Percentiles rank a stretch among this genome's conserved stretches.
phyloP scores from a whole-genome alignment of 1,140 invertebrate genomes.

The Eumeta japonica region DNA sequence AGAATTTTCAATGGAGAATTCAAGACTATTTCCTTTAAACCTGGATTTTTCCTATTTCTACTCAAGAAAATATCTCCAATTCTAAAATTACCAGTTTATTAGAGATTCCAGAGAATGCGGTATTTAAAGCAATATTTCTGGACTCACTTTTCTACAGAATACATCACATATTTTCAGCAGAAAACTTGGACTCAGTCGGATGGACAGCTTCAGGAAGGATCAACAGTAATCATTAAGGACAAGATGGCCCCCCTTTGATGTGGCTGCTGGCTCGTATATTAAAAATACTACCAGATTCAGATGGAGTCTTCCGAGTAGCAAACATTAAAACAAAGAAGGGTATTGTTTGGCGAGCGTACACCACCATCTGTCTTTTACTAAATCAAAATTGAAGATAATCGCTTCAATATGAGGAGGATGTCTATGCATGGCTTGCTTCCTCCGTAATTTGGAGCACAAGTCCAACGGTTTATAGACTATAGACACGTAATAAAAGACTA shows the following conservation, averaged over 20 bases:
- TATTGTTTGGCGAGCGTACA: background rate
- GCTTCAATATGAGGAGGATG: too few relatives aligned
- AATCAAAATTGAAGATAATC: too few relatives aligned
- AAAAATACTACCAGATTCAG: constrained; percentile 6
- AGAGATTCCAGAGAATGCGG: constrained; percentile 9
- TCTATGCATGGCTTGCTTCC: too few relatives aligned
- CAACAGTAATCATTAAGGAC: constrained; percentile 15
- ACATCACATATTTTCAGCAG: constrained; percentile 9
- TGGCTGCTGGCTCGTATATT: constrained; percentile 12
- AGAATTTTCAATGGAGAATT: background rate
- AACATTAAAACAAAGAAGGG: constrained; percentile 12
- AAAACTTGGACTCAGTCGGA: constrained; percentile 9
- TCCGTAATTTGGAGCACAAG: too few relatives aligned
- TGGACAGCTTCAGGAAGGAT: constrained; percentile 5
- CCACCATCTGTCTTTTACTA: background rate
- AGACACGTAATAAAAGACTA: too few relatives aligned
- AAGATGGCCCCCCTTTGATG: constrained; percentile 11
- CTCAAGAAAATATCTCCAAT: background rate
- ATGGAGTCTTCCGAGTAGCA: constrained; percentile 12
- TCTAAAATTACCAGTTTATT: background rate
- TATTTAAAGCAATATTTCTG: constrained; percentile 15
- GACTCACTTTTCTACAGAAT: constrained; percentile 9
- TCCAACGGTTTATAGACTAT: too few relatives aligned
- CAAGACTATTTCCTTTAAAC: too few relatives aligned
- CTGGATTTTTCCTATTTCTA: too few relatives aligned